Evolutionary conservation across 2,113 vertebrate genomes (phyloP).

Genomic region (Syngnathus floridae): DNA sequence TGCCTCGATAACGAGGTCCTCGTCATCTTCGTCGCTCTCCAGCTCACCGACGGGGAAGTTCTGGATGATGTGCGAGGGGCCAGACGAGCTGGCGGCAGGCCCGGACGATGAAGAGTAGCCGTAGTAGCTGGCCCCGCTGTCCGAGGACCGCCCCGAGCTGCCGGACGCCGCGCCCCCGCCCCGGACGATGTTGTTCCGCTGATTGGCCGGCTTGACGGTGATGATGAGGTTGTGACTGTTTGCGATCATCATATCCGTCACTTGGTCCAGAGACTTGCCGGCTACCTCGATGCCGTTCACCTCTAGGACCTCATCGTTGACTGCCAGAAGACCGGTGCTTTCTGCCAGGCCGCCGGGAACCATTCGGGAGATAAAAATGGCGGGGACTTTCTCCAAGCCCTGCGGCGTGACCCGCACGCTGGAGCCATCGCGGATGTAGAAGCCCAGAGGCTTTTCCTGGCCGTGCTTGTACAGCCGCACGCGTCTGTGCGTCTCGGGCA

Average conservation of each 20-base stretch:
- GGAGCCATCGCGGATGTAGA: slow-evolving; percentile 95
- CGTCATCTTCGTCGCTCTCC: slow-evolving; percentile 84
- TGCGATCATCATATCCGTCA: slow-evolving; percentile 99
- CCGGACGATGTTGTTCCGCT: slow-evolving; percentile 90
- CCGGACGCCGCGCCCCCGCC: slow-evolving; percentile 79
- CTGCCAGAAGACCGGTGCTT: slow-evolving; percentile 89
- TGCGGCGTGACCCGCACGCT: slow-evolving; percentile 90
- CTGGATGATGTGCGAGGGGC: slow-evolving; percentile 71
- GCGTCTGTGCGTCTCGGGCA: slow-evolving; percentile 90
- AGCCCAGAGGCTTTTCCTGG: slow-evolving; percentile 89
- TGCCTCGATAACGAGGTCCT: slow-evolving; percentile 87
- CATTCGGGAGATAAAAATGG: slow-evolving; percentile 87
- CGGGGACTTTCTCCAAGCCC: slow-evolving; percentile 91
- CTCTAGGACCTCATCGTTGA: slow-evolving; percentile 95
- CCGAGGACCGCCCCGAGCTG: slow-evolving; percentile 88
- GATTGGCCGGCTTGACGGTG: slow-evolving; percentile 93
- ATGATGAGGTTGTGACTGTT: slow-evolving; percentile 98
- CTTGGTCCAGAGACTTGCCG: slow-evolving; percentile 92
- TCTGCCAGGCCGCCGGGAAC: slow-evolving; percentile 93
- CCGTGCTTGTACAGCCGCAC: slow-evolving; percentile 95
- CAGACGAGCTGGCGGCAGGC: slow-evolving; percentile 11
- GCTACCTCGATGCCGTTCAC: slow-evolving; percentile 96
- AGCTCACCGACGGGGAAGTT: slow-evolving; percentile 78
- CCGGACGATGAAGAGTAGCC: slow-evolving; percentile 61
- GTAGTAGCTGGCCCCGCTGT: slow-evolving; percentile 78